Base-by-base conservation (phyloP, 2,888 invertebrate species). In the Idaea straminata region DNA sequence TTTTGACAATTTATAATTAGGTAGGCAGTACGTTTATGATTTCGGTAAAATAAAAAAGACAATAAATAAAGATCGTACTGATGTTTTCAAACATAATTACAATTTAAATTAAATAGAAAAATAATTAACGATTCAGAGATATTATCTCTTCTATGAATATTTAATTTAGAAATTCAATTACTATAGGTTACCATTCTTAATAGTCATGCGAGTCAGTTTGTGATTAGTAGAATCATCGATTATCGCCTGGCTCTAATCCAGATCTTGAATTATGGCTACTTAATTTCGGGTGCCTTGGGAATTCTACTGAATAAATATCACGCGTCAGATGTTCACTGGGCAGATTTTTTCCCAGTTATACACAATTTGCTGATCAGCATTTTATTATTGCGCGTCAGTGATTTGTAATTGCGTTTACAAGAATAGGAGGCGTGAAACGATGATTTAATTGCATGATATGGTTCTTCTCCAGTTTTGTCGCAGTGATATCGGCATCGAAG, bases 401-500 rank as follows among this genome's bases (percentile, higher is more conserved):
- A 47, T 47, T 7, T 13, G 47, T 47, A 47, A 47, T 47, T 25
- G 25, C 25, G 25, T 25, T 25, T 25, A 2, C 25, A 1, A 6
- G 7, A 47, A 5, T 10, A 47, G 47, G 69, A 71, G 77, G 77
- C 80, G 82, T 77, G 77, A 74, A 71, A 72, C 72, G 76, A 72
- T 74, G 73, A 72, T n/a, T n/a, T n/a, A n/a, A n/a, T 78, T 77
- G 78, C 81, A 82, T 78, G 81, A 74, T 76, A 78, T 69, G 78
- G 74, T 70, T 47, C 47, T 47, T 0, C 47, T 47, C 47, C 2
- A 7, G 47, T 47, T 13, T 47, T 57, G 71, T 72, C 83, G 83
- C 74, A 83, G 87, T 89, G 88, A 86, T 87, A 83, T 79, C 59
- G 59, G 7, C 25, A 47, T 47, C 83, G 83, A 76, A 76, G 73